These are phyloP conservation scores for Siderastrea radians DNA, from an alignment of 92 coral and sea anemone genomes.

Conservation along the genomic window DNA sequence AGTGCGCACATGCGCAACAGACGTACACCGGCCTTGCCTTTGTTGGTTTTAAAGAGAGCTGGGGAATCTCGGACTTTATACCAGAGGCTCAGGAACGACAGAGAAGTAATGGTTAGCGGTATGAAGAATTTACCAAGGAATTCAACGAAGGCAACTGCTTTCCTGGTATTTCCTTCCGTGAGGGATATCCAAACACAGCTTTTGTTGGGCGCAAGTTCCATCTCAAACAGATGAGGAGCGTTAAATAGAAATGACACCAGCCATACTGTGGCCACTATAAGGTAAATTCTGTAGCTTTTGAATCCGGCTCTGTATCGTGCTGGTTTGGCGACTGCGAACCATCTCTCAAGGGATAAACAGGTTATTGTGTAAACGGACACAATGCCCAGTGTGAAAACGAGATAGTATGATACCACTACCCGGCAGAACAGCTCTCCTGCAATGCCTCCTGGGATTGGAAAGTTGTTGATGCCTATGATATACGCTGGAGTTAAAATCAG, in stretches of 20 bases:
- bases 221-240: conserved; percentile 80
- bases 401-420: conserved; percentile 78
- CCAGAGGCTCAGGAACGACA: conserved; percentile 75
- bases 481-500: conserved; percentile 79
- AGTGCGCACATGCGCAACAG: conserved; percentile 86
- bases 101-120: conserved; percentile 63
- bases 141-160: conserved; percentile 70
- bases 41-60: conserved; percentile 73
- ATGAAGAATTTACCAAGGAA: conserved; percentile 74
- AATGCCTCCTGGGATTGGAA: conserved; percentile 83
- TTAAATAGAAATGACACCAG: conserved; percentile 68
- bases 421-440: conserved; percentile 94
- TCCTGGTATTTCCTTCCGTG: conserved; percentile 63
- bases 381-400: conserved; percentile 83
- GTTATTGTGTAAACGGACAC: conserved; percentile 88
- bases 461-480: conserved; percentile 75
- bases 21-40: conserved; percentile 76
- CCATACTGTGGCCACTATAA: conserved; percentile 64
- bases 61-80: conserved; percentile 62
- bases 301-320: conserved; percentile 74
- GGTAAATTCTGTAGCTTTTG: conserved; percentile 44
- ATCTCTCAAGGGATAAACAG: conserved; percentile 82
- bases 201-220: conserved; percentile 48
- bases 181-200: conserved; percentile 66
- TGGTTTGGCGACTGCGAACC: conserved; percentile 89